These are phyloP conservation scores for Diglossa brunneiventris DNA, from an alignment of 2,113 vertebrate genomes.

Conservation along the genomic window DNA sequence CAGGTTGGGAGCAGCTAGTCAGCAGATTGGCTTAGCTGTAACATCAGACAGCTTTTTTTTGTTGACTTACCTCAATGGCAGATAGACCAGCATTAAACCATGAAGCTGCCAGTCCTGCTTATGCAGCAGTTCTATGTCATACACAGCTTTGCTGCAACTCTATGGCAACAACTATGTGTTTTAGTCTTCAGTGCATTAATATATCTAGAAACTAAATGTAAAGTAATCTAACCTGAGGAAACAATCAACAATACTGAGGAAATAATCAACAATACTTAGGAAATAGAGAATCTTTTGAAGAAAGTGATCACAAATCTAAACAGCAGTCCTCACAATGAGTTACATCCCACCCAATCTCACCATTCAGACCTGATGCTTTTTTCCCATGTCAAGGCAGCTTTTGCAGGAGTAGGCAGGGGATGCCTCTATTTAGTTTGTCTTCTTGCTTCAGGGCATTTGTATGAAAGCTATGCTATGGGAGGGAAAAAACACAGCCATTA, in stretches of 20 bases:
- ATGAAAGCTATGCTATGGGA: not conserved
- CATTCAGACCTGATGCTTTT: not conserved
- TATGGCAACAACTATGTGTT: accelerated
- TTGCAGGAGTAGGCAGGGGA: not conserved
- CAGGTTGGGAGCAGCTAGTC: too few relatives aligned
- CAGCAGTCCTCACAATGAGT: not conserved
- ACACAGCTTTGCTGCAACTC: not conserved
- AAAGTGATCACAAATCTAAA: not conserved
- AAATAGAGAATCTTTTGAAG: not conserved
- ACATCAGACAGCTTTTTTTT: not conserved
- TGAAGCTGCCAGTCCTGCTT: not conserved
- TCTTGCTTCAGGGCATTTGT: not conserved
- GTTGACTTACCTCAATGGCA: not conserved
- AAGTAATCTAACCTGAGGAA: not conserved
- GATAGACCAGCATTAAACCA: not conserved
- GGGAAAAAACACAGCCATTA: not conserved
- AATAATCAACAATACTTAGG: not conserved
- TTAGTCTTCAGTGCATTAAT: not conserved
- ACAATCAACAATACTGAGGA: not conserved
- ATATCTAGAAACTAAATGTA: not conserved
- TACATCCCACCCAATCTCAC: not conserved
- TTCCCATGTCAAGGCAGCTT: accelerated
- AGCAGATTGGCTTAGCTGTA: not conserved
- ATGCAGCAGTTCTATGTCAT: not conserved
- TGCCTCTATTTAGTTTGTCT: not conserved